phyloP scores from a whole-genome alignment of 2,888 invertebrate species.

The Hypena proboscidalis region DNA sequence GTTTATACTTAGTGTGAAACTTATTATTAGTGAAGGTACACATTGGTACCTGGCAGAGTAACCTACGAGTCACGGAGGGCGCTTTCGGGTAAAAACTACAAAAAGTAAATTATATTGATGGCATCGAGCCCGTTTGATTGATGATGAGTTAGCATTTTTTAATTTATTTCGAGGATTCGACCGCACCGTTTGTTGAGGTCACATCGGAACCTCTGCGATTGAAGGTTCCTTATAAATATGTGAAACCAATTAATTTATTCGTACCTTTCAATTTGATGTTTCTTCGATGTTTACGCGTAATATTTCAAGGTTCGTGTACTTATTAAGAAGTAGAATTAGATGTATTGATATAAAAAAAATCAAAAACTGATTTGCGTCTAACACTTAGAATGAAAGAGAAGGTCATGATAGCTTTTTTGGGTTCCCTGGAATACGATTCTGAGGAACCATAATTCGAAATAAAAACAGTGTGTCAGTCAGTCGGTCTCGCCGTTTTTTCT shows the following conservation, averaged over 20 bases:
- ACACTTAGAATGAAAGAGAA: conserved; percentile 1
- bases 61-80: conserved; percentile 79
- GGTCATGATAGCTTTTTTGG: conserved; percentile 2
- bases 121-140: conserved; percentile 83
- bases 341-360: conserved; percentile 11
- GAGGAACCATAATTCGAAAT: conserved; percentile 42
- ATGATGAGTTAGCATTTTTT: conserved; percentile 84
- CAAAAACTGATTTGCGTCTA: conserved; percentile 5
- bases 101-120: conserved; percentile 85
- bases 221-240: conserved; percentile 45
- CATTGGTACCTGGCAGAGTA: conserved; percentile 69
- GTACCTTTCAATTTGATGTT: conserved; percentile 40
- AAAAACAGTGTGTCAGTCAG: conserved; percentile 44
- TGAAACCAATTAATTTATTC: conserved; percentile 47
- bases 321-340: conserved; percentile 26
- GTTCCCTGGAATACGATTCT: conserved; percentile 8
- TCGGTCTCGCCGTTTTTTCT: conserved; percentile 50
- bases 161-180: conserved; percentile 83
- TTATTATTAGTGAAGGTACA: conserved; percentile 43
- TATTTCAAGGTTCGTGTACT: conserved; percentile 33
- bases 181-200: conserved; percentile 64
- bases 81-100: conserved; percentile 83
- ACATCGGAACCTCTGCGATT: conserved; percentile 46
- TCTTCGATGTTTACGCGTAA: conserved; percentile 33
- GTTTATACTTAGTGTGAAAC: conserved; percentile 32